phyloP scores from a whole-genome alignment of 2,113 vertebrate species.

The Heterotis niloticus region DNA sequence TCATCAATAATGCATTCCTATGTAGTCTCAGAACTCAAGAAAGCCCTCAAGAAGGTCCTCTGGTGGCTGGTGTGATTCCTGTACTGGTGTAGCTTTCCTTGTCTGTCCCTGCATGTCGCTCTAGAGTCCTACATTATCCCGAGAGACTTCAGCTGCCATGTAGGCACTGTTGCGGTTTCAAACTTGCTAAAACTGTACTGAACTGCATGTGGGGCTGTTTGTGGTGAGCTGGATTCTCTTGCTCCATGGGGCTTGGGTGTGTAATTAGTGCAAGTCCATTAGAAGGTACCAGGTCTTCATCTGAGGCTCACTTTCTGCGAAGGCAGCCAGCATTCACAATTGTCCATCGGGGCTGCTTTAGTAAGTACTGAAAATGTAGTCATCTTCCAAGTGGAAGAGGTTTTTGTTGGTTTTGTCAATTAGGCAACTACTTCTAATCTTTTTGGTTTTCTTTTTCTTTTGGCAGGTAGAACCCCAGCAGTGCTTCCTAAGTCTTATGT shows the following conservation, averaged over 20 bases:
- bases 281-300: neutral
- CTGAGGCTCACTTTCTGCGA: neutral
- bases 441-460: neutral
- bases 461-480: slow-evolving; percentile 1
- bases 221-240: neutral
- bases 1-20: too few species aligned
- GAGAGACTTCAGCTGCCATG: neutral
- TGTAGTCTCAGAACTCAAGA: too few species aligned
- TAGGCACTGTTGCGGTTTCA: neutral
- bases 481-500: neutral
- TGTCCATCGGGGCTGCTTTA: neutral
- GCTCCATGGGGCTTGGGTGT: neutral
- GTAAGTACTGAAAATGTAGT: neutral
- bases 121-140: neutral
- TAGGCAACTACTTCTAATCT: slow-evolving; percentile 15
- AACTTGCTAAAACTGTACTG: neutral
- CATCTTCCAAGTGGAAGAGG: neutral
- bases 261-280: slow-evolving; percentile 8
- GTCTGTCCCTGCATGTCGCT: too few species aligned
- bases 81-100: too few species aligned
- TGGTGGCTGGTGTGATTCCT: too few species aligned
- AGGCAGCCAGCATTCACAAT: neutral
- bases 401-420: slow-evolving; percentile 20
- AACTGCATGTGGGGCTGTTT: slow-evolving; percentile 5
- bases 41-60: too few species aligned